A percentile compares a stretch with the other conserved stretches of the same genome.
These are phyloP conservation scores for Hoplias malabaricus DNA, from an alignment of 2,113 vertebrate genomes.

Conservation along the genomic window DNA sequence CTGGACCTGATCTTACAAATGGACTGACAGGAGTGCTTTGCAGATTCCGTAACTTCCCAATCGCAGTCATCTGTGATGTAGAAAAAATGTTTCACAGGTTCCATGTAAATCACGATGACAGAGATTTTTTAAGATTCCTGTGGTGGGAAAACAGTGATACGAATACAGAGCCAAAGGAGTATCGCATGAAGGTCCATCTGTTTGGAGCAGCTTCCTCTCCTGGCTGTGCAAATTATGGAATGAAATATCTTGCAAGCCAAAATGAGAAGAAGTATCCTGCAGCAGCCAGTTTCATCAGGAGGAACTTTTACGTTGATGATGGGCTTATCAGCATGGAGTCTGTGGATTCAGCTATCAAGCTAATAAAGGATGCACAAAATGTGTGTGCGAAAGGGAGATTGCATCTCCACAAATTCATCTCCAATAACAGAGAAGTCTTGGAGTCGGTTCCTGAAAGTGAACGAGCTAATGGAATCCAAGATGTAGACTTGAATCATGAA, in stretches of 20 bases:
- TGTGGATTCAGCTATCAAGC: too few relatives aligned
- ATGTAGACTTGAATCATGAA: constrained; percentile 40
- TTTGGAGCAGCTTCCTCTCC: too few relatives aligned
- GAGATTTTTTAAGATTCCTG: constrained; percentile 27
- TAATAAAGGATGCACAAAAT: constrained; percentile 4
- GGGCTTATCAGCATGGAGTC: too few relatives aligned
- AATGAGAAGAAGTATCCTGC: too few relatives aligned
- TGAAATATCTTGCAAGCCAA: too few relatives aligned
- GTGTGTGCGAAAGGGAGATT: constrained; percentile 31
- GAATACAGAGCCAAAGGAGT: too few relatives aligned
- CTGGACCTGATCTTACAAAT: constrained; percentile 44
- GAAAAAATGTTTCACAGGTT: constrained; percentile 40
- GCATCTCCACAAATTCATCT: constrained; percentile 40
- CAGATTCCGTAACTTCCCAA: constrained; percentile 29
- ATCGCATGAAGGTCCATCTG: too few relatives aligned
- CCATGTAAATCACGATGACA: constrained; percentile 28
- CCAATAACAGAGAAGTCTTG: constrained; percentile 25
- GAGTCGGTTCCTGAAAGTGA: constrained; percentile 42
- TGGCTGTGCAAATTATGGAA: too few relatives aligned
- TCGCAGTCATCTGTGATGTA: constrained; percentile 31
- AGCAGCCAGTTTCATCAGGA: too few relatives aligned
- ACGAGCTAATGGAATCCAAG: constrained; percentile 8
- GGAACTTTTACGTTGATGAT: too few relatives aligned
- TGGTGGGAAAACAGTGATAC: constrained; percentile 31
- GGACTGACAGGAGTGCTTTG: constrained; percentile 39